A percentile compares a stretch with the other conserved stretches of the same genome.
These are phyloP conservation scores for Zaprionus lachaisei DNA, from an alignment of 1,140 invertebrate species.

Conservation along the genomic window DNA sequence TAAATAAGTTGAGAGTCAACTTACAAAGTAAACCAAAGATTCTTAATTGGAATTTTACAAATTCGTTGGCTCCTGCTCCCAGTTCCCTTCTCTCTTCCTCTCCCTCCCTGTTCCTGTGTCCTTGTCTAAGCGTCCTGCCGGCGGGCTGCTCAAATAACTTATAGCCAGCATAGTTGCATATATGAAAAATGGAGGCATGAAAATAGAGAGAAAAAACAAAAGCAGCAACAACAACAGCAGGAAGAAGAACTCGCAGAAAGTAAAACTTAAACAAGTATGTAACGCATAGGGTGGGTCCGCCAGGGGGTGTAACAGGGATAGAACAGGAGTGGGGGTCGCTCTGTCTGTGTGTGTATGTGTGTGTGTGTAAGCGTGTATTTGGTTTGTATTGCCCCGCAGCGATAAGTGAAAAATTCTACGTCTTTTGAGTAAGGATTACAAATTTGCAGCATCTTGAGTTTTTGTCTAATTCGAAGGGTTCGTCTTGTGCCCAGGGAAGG, in stretches of 20 bases:
- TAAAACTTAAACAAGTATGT: slow-evolving; percentile 79
- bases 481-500: slow-evolving; percentile 7
- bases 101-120: background rate
- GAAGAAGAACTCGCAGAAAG: slow-evolving; percentile 58
- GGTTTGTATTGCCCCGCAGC: slow-evolving; percentile 49
- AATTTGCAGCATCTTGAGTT: slow-evolving; percentile 79
- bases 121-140: slow-evolving; percentile 34
- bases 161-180: slow-evolving; percentile 74
- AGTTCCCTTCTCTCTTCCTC: background rate
- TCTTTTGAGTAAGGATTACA: slow-evolving; percentile 72
- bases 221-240: slow-evolving; percentile 39
- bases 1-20: slow-evolving; percentile 83
- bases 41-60: slow-evolving; percentile 83
- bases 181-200: slow-evolving; percentile 67
- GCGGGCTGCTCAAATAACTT: slow-evolving; percentile 72
- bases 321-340: slow-evolving; percentile 14
- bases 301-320: background rate
- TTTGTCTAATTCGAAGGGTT: slow-evolving; percentile 72
- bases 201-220: slow-evolving; percentile 35
- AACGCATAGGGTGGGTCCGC: slow-evolving; percentile 38
- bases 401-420: slow-evolving; percentile 77
- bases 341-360: slow-evolving; percentile 13
- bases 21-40: slow-evolving; percentile 83
- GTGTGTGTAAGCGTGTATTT: slow-evolving; percentile 6
- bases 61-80: slow-evolving; percentile 61